phyloP scores from a whole-genome alignment of 2,888 invertebrate genomes.

The Hololepta plana region DNA sequence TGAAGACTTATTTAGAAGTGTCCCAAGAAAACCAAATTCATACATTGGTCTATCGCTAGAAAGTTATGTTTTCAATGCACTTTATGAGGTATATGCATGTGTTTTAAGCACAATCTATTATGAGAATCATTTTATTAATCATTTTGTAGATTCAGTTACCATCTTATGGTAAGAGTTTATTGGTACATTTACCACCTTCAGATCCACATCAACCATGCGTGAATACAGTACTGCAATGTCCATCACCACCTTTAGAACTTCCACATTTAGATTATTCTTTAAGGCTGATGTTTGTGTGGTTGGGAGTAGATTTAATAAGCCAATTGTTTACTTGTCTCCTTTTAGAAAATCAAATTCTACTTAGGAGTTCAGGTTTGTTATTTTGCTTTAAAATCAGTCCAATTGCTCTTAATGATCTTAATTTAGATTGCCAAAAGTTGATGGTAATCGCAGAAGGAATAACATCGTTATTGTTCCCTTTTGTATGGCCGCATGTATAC shows the following conservation, averaged over 20 bases:
- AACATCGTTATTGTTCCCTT: slow-evolving; percentile 79
- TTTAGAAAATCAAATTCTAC: slow-evolving; percentile 89
- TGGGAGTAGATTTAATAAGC: slow-evolving; percentile 84
- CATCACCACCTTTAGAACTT: slow-evolving; percentile 62
- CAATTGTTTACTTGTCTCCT: slow-evolving; percentile 89
- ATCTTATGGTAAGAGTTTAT: slow-evolving; percentile 71
- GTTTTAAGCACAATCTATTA: slow-evolving; percentile 2
- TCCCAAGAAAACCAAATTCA: slow-evolving; percentile 41
- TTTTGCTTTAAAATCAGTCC: slow-evolving; percentile 1
- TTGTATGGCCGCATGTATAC: slow-evolving; percentile 97
- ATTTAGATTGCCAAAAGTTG: slow-evolving; percentile 76
- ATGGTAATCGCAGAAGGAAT: slow-evolving; percentile 95
- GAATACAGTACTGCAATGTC: slow-evolving; percentile 55
- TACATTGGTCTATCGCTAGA: slow-evolving; percentile 50
- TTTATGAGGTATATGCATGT: slow-evolving; percentile 73
- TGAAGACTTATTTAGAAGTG: slow-evolving; percentile 70
- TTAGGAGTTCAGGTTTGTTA: slow-evolving; percentile 68
- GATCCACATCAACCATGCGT: slow-evolving; percentile 49
- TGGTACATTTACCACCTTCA: slow-evolving; percentile 51
- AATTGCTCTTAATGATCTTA: slow-evolving; percentile 5
- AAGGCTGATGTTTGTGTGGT: slow-evolving; percentile 67
- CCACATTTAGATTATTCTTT: slow-evolving; percentile 90
- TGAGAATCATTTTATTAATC: slow-evolving; percentile 5
- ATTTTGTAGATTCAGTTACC: slow-evolving; percentile 39
- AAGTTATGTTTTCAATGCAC: slow-evolving; percentile 85